Conservation (phyloP, 2,113 vertebrate species). For the Leiothrix lutea region DNA sequence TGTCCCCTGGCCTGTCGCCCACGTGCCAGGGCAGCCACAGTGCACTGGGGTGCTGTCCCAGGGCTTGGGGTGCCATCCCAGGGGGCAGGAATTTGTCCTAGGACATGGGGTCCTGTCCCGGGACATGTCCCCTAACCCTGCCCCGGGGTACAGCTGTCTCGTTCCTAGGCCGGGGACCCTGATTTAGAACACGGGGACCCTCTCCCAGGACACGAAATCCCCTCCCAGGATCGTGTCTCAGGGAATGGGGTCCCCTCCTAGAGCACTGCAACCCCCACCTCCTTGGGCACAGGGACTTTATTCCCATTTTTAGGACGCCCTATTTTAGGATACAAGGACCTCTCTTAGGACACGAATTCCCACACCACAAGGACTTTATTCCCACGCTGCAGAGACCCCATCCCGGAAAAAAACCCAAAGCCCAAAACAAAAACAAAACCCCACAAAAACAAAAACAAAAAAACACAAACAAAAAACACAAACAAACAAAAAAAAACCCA, state of each 20-base stretch:
- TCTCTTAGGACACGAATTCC: neutral
- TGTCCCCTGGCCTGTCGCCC: fast-evolving
- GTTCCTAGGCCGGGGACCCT: neutral
- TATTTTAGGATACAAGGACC: neutral
- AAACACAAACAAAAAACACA: no score
- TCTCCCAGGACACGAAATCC: neutral
- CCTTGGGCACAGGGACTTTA: neutral
- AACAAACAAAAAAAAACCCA: no score
- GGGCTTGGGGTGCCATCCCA: fast-evolving
- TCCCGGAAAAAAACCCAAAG: no score
- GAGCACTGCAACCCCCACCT: no score
- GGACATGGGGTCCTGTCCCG: neutral
- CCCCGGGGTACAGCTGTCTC: fast-evolving
- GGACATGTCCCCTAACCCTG: fast-evolving
- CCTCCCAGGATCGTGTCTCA: neutral
- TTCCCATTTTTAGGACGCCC: neutral
- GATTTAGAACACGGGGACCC: neutral
- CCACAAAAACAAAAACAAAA: no score
- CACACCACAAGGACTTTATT: neutral
- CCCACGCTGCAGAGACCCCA: no score
- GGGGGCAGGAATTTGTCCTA: fast-evolving
- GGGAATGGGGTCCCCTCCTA: neutral
- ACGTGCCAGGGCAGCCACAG: fast-evolving
- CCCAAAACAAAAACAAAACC: no score
- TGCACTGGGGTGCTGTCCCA: fast-evolving